Base-by-base conservation (phyloP, 2,797 vertebrate species). In the Lacerta viridis region DNA sequence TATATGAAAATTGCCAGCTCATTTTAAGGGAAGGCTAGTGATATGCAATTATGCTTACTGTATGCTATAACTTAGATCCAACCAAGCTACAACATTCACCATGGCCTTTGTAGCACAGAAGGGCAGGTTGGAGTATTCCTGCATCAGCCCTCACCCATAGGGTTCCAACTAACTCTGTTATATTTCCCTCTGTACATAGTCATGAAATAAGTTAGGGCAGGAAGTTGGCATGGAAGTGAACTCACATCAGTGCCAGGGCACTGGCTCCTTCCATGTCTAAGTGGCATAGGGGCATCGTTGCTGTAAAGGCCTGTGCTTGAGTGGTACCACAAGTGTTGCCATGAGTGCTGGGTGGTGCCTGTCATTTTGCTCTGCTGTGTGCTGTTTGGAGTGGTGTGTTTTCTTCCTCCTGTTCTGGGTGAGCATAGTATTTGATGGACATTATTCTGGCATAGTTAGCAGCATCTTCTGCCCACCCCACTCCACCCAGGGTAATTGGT, bases 1-100 rank as follows among this genome's bases (percentile, higher is more conserved):
- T 90, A 82, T 93, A 93, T 83, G 89, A 86, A 84, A 93, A 94
- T 33, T 83, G 61, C 50, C 89, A 91, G 87, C 9, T 88, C 85
- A 13, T 90, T 95, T 92, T 90, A 93, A 89, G 88, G 77, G 69
- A 46, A 5, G 25, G 83, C 64, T 85, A 86, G 81, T 75, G 50
- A 88, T 86, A 83, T 25, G 76, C 29, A 15, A 92, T 87, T 87
- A 89, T 92, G 89, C 87, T 78, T 89, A 91, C 85, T 76, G 41
- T 36, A 69, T 17, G 5, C 76, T 46, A 11, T 66, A 71, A 13
- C n/a, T 83, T 68, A 41, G 41, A 61, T 68, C 66, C 55, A 36
- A 68, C 55, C 11, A 29, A 71, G 69, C 69, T 13, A 29, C 27
- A 10, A 71, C 15, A 71, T 71, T 4, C 11, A 71, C 10, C 15